phyloP scores from a whole-genome alignment of 2,797 vertebrate species.

The Atherinosoma microstoma region DNA sequence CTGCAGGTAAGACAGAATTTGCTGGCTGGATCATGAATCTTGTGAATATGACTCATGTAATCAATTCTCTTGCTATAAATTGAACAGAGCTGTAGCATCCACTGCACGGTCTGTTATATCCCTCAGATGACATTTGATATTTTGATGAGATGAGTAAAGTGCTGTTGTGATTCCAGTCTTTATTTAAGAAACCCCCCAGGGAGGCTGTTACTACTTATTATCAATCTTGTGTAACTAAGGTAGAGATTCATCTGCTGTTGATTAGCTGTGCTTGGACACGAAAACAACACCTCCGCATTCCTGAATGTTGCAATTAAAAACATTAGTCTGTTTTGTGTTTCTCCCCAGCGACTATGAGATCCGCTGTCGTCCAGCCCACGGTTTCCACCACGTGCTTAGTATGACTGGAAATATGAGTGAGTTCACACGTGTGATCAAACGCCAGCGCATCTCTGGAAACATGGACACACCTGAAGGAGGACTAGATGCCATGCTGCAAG shows the following conservation, averaged over 20 bases:
- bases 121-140: background rate
- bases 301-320: constrained; percentile 23
- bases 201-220: background rate
- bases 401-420: constrained; percentile 94
- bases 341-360: constrained; percentile 89
- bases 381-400: constrained; percentile 93
- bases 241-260: constrained; percentile 19
- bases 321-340: constrained; percentile 16
- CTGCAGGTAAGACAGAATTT: constrained; percentile 87
- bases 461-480: constrained; percentile 97
- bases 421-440: constrained; percentile 91
- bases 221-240: constrained; percentile 23
- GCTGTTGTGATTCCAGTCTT: background rate
- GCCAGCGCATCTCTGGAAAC: constrained; percentile 95
- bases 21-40: background rate
- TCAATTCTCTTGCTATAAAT: background rate
- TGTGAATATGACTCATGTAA: background rate
- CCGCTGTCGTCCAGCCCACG: constrained; percentile 93
- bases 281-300: constrained; percentile 26
- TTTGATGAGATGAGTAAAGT: background rate
- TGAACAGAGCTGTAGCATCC: background rate
- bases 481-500: constrained; percentile 97
- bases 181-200: background rate
- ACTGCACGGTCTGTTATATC: background rate
- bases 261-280: constrained; percentile 16